Percentiles rank a stretch among this genome's conserved stretches.
These are phyloP conservation scores for Sussaba pulchella DNA, from an alignment of 2,888 invertebrate species.

Conservation along the genomic window DNA sequence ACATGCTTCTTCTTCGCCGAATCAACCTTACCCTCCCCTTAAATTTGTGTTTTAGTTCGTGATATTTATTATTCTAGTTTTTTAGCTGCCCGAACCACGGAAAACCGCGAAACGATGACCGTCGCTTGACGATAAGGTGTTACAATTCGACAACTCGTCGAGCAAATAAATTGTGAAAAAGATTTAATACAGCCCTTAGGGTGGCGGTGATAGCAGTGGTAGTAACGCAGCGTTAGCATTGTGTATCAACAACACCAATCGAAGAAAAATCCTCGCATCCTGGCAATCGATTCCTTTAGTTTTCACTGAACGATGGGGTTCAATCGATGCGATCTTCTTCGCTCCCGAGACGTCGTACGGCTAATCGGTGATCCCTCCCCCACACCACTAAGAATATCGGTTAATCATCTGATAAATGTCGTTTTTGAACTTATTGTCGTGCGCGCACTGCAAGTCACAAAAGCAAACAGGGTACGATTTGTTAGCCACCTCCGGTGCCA, in stretches of 20 bases:
- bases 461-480: slow-evolving; percentile 77
- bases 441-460: slow-evolving; percentile 83
- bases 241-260: slow-evolving; percentile 18
- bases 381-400: slow-evolving; percentile 84
- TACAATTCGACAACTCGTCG: slow-evolving; percentile 3
- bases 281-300: slow-evolving; percentile 23
- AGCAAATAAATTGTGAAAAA: neutral
- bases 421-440: slow-evolving; percentile 84
- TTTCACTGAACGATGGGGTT: slow-evolving; percentile 82
- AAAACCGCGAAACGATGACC: slow-evolving; percentile 43
- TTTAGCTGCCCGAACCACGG: slow-evolving; percentile 60
- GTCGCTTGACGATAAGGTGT: slow-evolving; percentile 28
- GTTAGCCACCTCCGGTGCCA: slow-evolving; percentile 78
- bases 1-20: too few species aligned
- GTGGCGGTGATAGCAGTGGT: neutral
- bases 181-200: slow-evolving; percentile 21
- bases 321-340: slow-evolving; percentile 82
- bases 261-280: slow-evolving; percentile 41
- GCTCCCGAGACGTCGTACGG: slow-evolving; percentile 79
- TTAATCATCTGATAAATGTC: slow-evolving; percentile 84
- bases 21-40: too few species aligned
- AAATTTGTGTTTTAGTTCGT: slow-evolving; percentile 47
- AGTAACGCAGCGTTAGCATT: slow-evolving; percentile 5
- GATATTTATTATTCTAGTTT: neutral
- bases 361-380: slow-evolving; percentile 78